phyloP scores from a whole-genome alignment of 2,797 vertebrate genomes.

The Tragopan temminckii region DNA sequence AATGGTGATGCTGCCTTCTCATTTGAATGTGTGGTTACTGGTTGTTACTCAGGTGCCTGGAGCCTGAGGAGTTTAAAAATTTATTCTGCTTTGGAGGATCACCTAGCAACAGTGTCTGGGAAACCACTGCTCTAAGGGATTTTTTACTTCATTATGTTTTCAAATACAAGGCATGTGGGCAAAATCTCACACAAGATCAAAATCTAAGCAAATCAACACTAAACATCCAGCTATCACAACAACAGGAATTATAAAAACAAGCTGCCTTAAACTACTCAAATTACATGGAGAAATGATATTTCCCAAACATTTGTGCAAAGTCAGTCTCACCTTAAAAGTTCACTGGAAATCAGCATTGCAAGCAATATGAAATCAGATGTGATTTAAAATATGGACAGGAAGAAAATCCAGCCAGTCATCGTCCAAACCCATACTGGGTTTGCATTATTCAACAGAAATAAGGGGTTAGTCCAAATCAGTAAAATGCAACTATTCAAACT shows the following conservation, averaged over 20 bases:
- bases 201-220: conserved; percentile 12
- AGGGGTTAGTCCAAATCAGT: background rate
- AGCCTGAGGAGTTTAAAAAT: conserved; percentile 18
- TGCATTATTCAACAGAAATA: background rate
- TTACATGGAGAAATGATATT: background rate
- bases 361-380: background rate
- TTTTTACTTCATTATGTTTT: conserved; percentile 41
- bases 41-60: background rate
- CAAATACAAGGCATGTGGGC: background rate
- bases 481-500: background rate
- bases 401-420: background rate
- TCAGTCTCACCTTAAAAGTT: background rate
- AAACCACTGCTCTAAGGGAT: conserved; percentile 24
- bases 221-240: background rate
- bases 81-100: conserved; percentile 34
- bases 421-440: background rate
- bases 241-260: conserved; percentile 2
- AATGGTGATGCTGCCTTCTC: background rate
- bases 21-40: background rate
- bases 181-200: conserved; percentile 9
- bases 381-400: background rate
- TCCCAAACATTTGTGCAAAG: background rate
- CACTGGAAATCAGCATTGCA: background rate
- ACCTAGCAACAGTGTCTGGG: conserved; percentile 62
- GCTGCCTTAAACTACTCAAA: background rate